Evolutionary conservation across 2,113 vertebrate species (phyloP).

Genomic region (Leptobrachium ailaonicum): DNA sequence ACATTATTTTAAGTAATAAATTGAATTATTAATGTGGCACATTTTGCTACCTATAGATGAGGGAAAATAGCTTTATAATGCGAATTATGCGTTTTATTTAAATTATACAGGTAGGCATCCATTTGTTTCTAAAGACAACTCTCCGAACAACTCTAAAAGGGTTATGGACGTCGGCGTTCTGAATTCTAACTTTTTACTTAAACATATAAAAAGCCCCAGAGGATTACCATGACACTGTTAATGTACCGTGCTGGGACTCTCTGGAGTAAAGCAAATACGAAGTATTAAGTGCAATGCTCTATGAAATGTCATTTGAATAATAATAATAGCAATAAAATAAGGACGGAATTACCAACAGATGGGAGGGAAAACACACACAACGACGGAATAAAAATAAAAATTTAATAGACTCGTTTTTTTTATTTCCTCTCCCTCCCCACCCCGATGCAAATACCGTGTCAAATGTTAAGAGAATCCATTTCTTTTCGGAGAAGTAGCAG

Average conservation of each 20-base stretch:
- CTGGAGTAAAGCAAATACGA: conserved; percentile 72
- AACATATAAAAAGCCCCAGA: conserved; percentile 40
- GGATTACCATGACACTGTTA: conserved; percentile 57
- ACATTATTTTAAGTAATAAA: no score
- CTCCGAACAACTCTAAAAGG: no score
- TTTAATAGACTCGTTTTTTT: conserved; percentile 43
- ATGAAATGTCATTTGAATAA: conserved; percentile 68
- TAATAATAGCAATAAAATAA: no score
- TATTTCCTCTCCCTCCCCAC: not conserved
- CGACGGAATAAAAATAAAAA: conserved; percentile 55
- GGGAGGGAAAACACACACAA: conserved; percentile 56
- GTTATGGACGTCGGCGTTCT: no score
- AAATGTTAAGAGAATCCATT: conserved; percentile 54
- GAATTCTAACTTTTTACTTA: conserved; percentile 6
- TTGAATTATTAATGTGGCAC: no score
- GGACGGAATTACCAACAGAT: conserved; percentile 51
- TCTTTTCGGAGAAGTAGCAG: conserved; percentile 43
- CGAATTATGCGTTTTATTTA: no score
- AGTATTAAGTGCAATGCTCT: conserved; percentile 76
- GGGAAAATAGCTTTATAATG: no score
- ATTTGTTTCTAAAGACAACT: no score
- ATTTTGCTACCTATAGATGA: no score
- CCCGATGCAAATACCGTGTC: conserved; percentile 52
- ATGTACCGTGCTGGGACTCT: conserved; percentile 70
- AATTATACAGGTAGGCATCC: no score